These are phyloP conservation scores for Ctenomys sociabilis DNA, from an alignment of 2,113 vertebrate species.

Conservation along the genomic window DNA sequence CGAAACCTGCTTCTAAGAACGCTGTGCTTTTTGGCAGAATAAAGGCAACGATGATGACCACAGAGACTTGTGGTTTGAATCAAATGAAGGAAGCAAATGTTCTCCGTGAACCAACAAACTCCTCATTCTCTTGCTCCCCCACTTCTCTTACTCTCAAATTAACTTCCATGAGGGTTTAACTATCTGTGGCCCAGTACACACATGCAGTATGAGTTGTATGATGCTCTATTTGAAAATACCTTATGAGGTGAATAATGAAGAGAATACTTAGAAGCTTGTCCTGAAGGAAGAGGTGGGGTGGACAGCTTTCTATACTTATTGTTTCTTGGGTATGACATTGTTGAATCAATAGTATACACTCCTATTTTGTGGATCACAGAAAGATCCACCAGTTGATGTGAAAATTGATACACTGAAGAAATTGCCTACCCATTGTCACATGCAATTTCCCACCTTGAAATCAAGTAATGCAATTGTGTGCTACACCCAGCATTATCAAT, in stretches of 20 bases:
- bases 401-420: not conserved
- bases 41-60: not conserved
- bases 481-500: not conserved
- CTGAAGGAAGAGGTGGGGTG: not conserved
- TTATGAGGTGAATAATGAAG: not conserved
- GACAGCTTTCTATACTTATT: not conserved
- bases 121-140: not conserved
- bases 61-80: not conserved
- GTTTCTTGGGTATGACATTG: not conserved
- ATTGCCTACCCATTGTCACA: not conserved
- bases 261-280: not conserved
- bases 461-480: not conserved
- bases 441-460: not conserved
- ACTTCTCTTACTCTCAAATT: not conserved
- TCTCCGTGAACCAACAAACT: not conserved
- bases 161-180: not conserved
- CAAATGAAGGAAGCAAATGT: not conserved
- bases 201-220: not conserved
- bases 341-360: not conserved
- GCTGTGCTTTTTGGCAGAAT: not conserved
- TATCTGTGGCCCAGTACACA: not conserved
- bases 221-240: not conserved
- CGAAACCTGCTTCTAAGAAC: not conserved
- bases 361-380: not conserved
- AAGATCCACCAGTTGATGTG: not conserved